phyloP scores from a whole-genome alignment of 2,888 invertebrate species.

The Apamea anceps region DNA sequence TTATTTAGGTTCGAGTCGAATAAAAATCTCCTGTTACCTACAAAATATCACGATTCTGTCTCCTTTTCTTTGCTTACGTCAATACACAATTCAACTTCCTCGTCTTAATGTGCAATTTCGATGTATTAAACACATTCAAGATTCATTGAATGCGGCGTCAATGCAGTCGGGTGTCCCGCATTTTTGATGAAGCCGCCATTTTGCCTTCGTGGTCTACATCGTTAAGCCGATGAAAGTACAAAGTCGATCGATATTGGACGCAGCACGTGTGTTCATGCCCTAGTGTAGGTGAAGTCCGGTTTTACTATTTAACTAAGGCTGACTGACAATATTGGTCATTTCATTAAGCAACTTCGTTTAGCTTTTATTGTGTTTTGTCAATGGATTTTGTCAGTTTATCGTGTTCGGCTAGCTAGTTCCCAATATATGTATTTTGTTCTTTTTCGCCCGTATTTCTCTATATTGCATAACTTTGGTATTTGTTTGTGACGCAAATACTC shows the following conservation, averaged over 20 bases:
- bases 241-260: slow-evolving; percentile 50
- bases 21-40: slow-evolving; percentile 43
- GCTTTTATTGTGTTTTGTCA: slow-evolving; percentile 3
- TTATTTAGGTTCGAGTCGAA: slow-evolving; percentile 13
- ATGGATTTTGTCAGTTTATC: slow-evolving; percentile 13
- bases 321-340: slow-evolving; percentile 23
- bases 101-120: slow-evolving; percentile 40
- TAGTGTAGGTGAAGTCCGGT: slow-evolving; percentile 49
- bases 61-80: slow-evolving; percentile 36
- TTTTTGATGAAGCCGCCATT: slow-evolving; percentile 53
- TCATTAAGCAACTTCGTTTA: slow-evolving; percentile 13
- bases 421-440: slow-evolving; percentile 16
- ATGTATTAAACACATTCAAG: slow-evolving; percentile 41
- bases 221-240: slow-evolving; percentile 55
- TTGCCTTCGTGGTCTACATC: slow-evolving; percentile 43
- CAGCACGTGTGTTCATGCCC: slow-evolving; percentile 42
- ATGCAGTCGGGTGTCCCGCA: slow-evolving; percentile 47
- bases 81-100: slow-evolving; percentile 50
- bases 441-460: slow-evolving; percentile 33
- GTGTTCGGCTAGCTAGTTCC: not conserved
- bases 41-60: slow-evolving; percentile 30
- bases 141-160: slow-evolving; percentile 51
- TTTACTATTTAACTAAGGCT: slow-evolving; percentile 19
- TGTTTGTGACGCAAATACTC: slow-evolving; percentile 38
- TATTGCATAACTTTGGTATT: slow-evolving; percentile 45